Evolutionary conservation across 2,797 vertebrate genomes (phyloP), one percentile per base, ranked within the genome.

Genomic region (Geotrypetes seraphini): DNA sequence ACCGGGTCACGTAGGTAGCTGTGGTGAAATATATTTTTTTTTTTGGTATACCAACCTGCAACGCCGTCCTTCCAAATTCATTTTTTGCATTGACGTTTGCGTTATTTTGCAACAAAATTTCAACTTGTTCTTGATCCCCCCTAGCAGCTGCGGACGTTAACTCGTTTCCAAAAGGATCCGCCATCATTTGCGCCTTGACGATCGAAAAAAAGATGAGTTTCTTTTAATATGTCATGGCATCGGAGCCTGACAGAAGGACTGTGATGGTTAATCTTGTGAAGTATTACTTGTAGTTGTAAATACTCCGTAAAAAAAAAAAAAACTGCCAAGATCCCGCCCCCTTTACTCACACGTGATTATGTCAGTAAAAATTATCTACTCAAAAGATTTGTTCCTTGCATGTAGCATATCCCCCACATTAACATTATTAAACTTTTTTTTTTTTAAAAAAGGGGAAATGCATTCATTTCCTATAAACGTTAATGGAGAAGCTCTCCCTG

Each of bases 11-110:
- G 61, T 45, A 78, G 69, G 67, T 63, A 74, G 64, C 54, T 55
- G 53, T 57, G 67, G 61, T 66, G 70, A 69, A 65, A 62, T 61
- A 59, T 66, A 65, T 74, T 49, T 53, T 74, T 71, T 65, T n/a
- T n/a, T 73, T 69, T 71, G 68, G 47, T 24, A 60, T 71, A 88
- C 92, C 66, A 71, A 96, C 93, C 93, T 98, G 95, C 60, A 97
- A 60, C 53, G 95, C 63, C 64, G 91, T 96, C 69, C 90, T 90
- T 49, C 77, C 78, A 72, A 69, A 90, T 53, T 10, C 58, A 75
- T 96, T 97, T 42, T 43, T 63, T 51, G 77, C 86, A 86, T 92
- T 91, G 62, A 91, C 87, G 75, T 87, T 69, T 67, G 79, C 78
- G 75, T 86, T 83, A 47, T 57, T 73, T 71, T 85, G 50, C 67